Percentiles rank a stretch among this genome's conserved stretches.
Conservation (phyloP, 2,797 vertebrate genomes). For the Bucorvus abyssinicus region DNA sequence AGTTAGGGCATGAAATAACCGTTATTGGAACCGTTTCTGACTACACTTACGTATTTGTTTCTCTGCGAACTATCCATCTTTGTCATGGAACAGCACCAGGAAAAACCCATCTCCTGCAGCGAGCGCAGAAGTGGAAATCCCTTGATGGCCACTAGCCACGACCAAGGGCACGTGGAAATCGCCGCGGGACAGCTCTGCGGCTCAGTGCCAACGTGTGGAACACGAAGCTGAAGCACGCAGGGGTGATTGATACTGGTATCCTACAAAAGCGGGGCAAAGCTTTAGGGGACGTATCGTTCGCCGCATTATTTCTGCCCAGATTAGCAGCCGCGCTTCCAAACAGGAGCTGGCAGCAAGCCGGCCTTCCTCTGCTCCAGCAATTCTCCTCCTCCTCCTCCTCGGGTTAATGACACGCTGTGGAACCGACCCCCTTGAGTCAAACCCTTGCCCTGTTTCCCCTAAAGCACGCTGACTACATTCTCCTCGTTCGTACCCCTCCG, state of each 20-base stretch:
- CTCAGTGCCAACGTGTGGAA: neutral
- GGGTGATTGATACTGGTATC: neutral
- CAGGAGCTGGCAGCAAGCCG: neutral
- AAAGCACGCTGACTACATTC: neutral
- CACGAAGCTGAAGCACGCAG: neutral
- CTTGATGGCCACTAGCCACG: neutral
- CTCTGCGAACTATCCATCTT: neutral
- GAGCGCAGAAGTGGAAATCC: neutral
- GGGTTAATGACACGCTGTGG: neutral
- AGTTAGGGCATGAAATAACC: neutral
- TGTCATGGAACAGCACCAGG: neutral
- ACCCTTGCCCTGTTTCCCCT: neutral
- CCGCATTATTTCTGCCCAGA: neutral
- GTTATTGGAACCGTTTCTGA: neutral
- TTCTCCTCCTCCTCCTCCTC: neutral
- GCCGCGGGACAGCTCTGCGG: neutral
- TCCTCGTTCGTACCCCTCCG: neutral
- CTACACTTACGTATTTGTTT: neutral
- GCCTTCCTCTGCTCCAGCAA: neutral
- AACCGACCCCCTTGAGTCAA: neutral
- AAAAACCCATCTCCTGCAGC: neutral
- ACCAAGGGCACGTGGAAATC: neutral
- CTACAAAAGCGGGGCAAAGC: neutral
- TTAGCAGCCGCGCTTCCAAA: neutral
- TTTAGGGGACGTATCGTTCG: neutral